Evolutionary conservation across 2,113 vertebrate genomes (phyloP).

Genomic region (Anas platyrhynchos): DNA sequence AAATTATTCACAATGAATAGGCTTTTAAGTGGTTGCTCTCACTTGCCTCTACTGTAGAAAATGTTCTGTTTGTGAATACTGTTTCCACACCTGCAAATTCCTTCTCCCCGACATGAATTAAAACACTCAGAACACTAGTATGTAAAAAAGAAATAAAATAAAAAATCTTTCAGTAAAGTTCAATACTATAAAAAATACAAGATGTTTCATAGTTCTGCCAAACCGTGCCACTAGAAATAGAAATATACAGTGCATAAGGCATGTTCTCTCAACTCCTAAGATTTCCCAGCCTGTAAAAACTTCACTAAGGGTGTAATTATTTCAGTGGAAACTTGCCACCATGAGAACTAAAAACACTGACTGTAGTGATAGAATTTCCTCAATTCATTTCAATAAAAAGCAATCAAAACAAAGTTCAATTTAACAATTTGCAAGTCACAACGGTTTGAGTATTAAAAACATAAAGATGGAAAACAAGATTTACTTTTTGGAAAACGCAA

Average conservation of each 20-base stretch:
- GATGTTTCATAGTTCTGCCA: background rate
- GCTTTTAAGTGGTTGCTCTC: background rate
- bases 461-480: background rate
- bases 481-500: background rate
- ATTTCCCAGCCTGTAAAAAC: slow-evolving; percentile 21
- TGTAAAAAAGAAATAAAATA: background rate
- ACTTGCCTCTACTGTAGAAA: background rate
- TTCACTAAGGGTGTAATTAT: background rate
- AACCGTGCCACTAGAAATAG: background rate
- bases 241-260: background rate
- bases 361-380: slow-evolving; percentile 5
- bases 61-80: background rate
- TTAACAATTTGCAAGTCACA: background rate
- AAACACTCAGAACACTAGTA: background rate
- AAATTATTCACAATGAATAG: background rate
- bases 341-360: background rate
- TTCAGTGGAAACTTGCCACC: slow-evolving; percentile 6
- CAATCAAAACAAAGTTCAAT: background rate
- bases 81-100: background rate
- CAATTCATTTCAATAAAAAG: slow-evolving; percentile 14
- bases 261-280: background rate
- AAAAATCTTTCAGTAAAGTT: background rate
- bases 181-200: background rate
- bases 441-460: background rate
- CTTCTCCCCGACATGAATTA: background rate